These are phyloP conservation scores for Redunca redunca DNA, from an alignment of 2,113 vertebrate species.

Conservation along the genomic window DNA sequence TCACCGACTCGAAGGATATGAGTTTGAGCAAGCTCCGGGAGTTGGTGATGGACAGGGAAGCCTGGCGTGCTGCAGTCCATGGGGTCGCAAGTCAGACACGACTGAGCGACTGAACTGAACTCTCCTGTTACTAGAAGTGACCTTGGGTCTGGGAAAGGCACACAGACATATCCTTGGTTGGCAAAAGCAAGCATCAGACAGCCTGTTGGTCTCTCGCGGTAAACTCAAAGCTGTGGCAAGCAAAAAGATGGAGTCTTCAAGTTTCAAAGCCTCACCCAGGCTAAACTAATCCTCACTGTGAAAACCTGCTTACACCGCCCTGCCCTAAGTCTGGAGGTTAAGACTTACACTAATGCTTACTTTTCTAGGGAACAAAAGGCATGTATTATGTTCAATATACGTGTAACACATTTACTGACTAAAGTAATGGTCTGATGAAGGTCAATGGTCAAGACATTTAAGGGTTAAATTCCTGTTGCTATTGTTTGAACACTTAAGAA, in stretches of 20 bases:
- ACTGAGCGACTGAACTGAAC: not conserved
- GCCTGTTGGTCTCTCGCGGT: not conserved
- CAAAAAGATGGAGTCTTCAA: not conserved
- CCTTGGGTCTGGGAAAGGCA: not conserved
- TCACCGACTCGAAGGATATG: not conserved
- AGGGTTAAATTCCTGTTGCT: not conserved
- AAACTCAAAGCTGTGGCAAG: not conserved
- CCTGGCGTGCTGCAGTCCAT: not conserved
- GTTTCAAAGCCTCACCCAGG: not conserved
- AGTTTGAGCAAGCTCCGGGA: not conserved
- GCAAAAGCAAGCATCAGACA: not conserved
- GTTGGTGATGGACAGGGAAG: not conserved
- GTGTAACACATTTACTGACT: not conserved
- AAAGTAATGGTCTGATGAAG: not conserved
- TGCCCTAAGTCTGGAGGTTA: not conserved
- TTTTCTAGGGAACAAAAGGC: not conserved
- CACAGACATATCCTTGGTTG: not conserved
- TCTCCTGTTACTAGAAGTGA: not conserved
- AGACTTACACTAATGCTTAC: not conserved
- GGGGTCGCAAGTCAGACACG: not conserved
- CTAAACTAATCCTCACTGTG: not conserved
- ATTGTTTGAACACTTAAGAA: not conserved
- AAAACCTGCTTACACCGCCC: not conserved
- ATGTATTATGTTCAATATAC: not conserved
- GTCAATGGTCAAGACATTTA: not conserved